Conservation (phyloP, 2,888 invertebrate species). For the Drosophila lutescens region DNA sequence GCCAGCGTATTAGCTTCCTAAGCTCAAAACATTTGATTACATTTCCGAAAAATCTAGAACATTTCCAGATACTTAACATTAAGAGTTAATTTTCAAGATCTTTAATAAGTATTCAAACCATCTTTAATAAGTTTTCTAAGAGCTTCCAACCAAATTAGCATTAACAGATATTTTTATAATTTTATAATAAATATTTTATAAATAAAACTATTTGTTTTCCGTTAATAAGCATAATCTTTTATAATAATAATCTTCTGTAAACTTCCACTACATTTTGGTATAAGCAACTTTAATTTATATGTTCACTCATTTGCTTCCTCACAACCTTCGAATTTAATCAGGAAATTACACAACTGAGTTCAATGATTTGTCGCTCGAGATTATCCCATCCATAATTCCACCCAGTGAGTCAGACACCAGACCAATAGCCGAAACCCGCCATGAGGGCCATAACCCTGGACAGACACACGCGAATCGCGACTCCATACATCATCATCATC, state of each 20-base stretch:
- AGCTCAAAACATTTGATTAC: not conserved
- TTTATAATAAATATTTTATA: too few species aligned
- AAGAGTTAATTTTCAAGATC: not conserved
- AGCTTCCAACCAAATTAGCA: too few species aligned
- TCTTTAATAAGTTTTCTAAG: too few species aligned
- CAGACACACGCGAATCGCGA: slow-evolving; percentile 15
- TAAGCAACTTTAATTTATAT: too few species aligned
- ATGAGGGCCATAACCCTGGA: slow-evolving; percentile 1
- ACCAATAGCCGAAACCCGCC: not conserved
- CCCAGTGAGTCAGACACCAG: slow-evolving; percentile 5
- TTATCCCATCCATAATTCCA: slow-evolving; percentile 25
- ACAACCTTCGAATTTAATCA: slow-evolving; percentile 4
- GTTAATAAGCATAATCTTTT: too few species aligned
- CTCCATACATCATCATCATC: slow-evolving; percentile 36
- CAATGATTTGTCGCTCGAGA: slow-evolving; percentile 18
- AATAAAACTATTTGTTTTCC: not conserved
- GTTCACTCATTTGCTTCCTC: not conserved
- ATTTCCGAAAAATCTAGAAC: not conserved
- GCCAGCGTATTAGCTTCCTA: slow-evolving; percentile 2
- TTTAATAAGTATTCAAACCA: too few species aligned
- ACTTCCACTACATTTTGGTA: too few species aligned
- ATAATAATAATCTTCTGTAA: too few species aligned
- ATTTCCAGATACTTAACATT: not conserved
- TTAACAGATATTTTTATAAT: too few species aligned
- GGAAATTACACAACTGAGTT: not conserved